phyloP scores from a whole-genome alignment of 2,888 invertebrate genomes.

The Neoitamus cyanurus region DNA sequence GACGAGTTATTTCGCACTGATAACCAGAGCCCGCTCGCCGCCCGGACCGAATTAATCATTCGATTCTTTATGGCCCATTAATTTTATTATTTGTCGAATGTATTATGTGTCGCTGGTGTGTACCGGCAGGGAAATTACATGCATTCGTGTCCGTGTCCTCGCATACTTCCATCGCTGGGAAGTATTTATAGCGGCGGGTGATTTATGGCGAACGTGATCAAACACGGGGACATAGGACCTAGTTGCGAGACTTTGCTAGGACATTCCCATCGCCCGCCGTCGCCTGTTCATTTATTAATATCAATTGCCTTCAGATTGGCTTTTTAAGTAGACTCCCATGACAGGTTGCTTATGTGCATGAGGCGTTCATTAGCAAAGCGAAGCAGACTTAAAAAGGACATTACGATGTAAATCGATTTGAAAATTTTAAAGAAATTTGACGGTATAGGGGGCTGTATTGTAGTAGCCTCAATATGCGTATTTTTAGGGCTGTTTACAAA shows the following conservation, averaged over 20 bases:
- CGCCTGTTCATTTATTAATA: slow-evolving; percentile 10
- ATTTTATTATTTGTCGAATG: slow-evolving; percentile 45
- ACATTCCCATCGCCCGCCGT: not conserved
- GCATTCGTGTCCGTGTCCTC: slow-evolving; percentile 20
- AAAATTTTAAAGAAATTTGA: too few relatives aligned
- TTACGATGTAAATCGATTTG: not conserved
- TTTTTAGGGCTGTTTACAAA: too few relatives aligned
- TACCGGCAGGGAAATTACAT: slow-evolving; percentile 22
- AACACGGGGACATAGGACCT: slow-evolving; percentile 1
- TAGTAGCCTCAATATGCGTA: too few relatives aligned
- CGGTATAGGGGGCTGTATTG: too few relatives aligned
- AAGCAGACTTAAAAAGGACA: not conserved
- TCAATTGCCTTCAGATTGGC: slow-evolving; percentile 20
- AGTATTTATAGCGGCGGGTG: not conserved
- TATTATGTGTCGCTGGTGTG: slow-evolving; percentile 17
- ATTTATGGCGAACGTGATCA: slow-evolving; percentile 30
- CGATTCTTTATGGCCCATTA: slow-evolving; percentile 42
- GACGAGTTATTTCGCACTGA: slow-evolving; percentile 31
- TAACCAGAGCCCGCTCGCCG: not conserved
- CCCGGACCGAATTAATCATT: slow-evolving; percentile 34
- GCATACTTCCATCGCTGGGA: not conserved
- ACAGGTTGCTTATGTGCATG: not conserved
- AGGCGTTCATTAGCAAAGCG: not conserved
- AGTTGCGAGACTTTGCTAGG: not conserved
- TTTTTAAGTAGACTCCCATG: slow-evolving; percentile 2